A percentile compares a stretch with the other conserved stretches of the same genome.
phyloP scores from a whole-genome alignment of 2,113 vertebrate genomes.

The Gobiocypris rarus region DNA sequence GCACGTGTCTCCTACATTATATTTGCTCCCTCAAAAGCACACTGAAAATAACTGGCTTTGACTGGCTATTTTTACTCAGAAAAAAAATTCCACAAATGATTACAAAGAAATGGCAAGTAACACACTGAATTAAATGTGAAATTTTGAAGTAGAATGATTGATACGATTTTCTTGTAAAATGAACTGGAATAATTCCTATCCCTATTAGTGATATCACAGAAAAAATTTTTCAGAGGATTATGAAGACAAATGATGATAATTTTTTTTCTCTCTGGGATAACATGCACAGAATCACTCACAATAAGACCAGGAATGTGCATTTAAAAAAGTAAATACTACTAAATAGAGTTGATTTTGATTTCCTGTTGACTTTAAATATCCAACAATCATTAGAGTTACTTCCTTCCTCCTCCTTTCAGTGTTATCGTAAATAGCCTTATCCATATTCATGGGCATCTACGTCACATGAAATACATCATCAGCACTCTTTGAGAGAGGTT shows the following conservation, averaged over 20 bases:
- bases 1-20: too few species aligned
- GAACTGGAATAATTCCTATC: background rate
- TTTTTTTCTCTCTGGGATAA: background rate
- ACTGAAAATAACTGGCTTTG: too few species aligned
- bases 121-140: too few species aligned
- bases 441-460: conserved; percentile 50
- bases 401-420: conserved; percentile 52
- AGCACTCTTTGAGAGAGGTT: conserved; percentile 58
- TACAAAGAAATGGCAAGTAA: too few species aligned
- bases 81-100: too few species aligned
- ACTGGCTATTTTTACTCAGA: too few species aligned
- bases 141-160: too few species aligned
- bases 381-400: conserved; percentile 57
- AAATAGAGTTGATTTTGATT: conserved; percentile 20
- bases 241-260: background rate
- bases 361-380: conserved; percentile 56
- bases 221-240: background rate
- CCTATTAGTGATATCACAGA: background rate
- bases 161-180: too few species aligned
- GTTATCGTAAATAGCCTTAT: conserved; percentile 35
- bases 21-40: background rate
- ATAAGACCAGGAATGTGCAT: background rate
- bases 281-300: background rate
- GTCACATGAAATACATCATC: conserved; percentile 60
- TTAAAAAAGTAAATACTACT: conserved; percentile 8